Evolutionary conservation across 2,888 invertebrate species (phyloP).

Genomic region (Lithophane semibrunnea): DNA sequence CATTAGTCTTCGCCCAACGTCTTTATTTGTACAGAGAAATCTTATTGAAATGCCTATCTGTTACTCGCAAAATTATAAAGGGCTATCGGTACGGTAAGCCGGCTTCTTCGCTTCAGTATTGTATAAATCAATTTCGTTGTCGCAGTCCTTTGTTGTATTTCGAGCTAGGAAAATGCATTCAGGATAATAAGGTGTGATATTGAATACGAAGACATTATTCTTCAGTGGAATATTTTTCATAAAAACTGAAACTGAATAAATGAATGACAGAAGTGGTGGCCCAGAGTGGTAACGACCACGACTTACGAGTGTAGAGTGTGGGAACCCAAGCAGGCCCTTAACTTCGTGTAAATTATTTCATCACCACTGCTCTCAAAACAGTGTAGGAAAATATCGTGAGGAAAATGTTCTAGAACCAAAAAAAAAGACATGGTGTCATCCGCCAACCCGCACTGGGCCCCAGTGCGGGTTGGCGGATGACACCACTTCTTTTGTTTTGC

Average conservation of each 20-base stretch:
- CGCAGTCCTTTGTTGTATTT: conserved; percentile 65
- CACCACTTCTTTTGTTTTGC: no score
- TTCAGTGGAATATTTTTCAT: background rate
- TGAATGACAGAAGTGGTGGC: no score
- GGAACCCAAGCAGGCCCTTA: no score
- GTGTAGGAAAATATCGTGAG: no score
- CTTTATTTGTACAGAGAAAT: conserved; percentile 84
- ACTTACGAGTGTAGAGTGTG: no score
- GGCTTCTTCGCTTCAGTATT: conserved; percentile 49
- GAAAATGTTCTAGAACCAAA: no score
- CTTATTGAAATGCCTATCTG: conserved; percentile 79
- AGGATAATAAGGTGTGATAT: conserved; percentile 29
- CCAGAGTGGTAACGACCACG: no score
- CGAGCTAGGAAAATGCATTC: conserved; percentile 57
- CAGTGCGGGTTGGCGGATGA: no score
- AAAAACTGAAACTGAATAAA: background rate
- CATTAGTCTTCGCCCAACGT: conserved; percentile 86
- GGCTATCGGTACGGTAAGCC: conserved; percentile 70
- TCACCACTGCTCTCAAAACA: no score
- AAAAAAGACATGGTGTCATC: no score
- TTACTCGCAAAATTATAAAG: conserved; percentile 75
- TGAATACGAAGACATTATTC: conserved; percentile 10
- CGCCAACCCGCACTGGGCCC: no score
- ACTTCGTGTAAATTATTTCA: no score
- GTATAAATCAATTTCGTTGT: conserved; percentile 73